Evolutionary conservation across 1,140 invertebrate species (phyloP).

Genomic region (Theocolax elegans): DNA sequence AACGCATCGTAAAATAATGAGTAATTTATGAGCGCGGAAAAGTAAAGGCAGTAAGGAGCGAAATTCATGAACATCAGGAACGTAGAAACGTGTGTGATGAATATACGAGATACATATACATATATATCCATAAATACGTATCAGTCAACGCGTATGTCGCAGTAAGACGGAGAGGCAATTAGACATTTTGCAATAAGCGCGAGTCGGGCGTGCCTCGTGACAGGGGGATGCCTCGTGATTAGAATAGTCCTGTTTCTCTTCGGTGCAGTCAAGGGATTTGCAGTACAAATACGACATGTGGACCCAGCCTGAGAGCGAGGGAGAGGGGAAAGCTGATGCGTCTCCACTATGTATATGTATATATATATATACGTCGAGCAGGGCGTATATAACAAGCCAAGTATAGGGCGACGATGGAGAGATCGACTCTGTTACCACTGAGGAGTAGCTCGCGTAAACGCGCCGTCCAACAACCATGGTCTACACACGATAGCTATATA

Average conservation of each 20-base stretch:
- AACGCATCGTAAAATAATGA: no score
- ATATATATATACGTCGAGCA: background rate
- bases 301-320: conserved; percentile 18
- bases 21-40: background rate
- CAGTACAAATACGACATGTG: conserved; percentile 54
- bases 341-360: no score
- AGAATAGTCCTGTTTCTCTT: conserved; percentile 34
- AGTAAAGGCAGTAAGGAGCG: no score
- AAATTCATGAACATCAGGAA: background rate
- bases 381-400: background rate
- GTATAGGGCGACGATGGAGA: background rate
- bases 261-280: conserved; percentile 47
- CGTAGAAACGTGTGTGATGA: no score
- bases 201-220: no score
- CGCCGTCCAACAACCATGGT: background rate
- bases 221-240: conserved; percentile 40
- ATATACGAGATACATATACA: no score
- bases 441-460: no score
- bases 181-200: conserved; percentile 42
- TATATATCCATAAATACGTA: background rate
- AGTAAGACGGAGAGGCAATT: conserved; percentile 39
- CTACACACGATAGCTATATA: no score
- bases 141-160: background rate
- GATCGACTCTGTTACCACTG: background rate
- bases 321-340: background rate